Evolutionary conservation across 2,797 vertebrate genomes (phyloP), one percentile per base, ranked within the genome.

Genomic region (Peromyscus melanophrys): DNA sequence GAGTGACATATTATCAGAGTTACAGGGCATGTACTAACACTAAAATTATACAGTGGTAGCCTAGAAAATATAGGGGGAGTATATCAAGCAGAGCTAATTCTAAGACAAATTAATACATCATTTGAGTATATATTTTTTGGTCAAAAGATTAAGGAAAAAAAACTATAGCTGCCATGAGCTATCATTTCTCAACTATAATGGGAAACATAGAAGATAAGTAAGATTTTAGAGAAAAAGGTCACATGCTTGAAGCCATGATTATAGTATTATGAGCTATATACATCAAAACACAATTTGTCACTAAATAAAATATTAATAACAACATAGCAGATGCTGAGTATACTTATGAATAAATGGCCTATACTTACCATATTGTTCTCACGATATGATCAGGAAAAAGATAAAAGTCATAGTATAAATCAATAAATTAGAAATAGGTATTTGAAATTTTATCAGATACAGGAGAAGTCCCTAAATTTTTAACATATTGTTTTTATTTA

Each of bases 131-230:
- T 1, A 59, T 80, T 34, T 92, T 75, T 95, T 61, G 3, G 37
- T 84, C 63, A 93, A 83, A 87, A 80, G 34, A 85, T 59, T 89
- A 90, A 97, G 88, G 21, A 37, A 55, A 55, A 55, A 67, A 16
- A 75, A 59, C 10, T 83, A 19, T 40, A 77, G 6, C 9, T 92
- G 4, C 75, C 34, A 85, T 2, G 1, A 83, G 34, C 12, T 4
- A 55, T n/a, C 34, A 83, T 86, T 91, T 89, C 19, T 77, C 76
- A 92, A 19, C 90, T 52, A 3, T 6, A 87, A 61, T n/a, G 14
- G 75, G 19, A 83, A 97, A 11, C 14, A 61, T 6, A 80, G 9
- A 95, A 67, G 2, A 77, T 5, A 90, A 14, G 9, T 5, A 93
- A 67, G 9, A 10, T 57, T 57, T 31, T 25, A 90, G 13, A 82